Conservation (phyloP, 2,888 invertebrate genomes). For the Platycnemis pennipes region DNA sequence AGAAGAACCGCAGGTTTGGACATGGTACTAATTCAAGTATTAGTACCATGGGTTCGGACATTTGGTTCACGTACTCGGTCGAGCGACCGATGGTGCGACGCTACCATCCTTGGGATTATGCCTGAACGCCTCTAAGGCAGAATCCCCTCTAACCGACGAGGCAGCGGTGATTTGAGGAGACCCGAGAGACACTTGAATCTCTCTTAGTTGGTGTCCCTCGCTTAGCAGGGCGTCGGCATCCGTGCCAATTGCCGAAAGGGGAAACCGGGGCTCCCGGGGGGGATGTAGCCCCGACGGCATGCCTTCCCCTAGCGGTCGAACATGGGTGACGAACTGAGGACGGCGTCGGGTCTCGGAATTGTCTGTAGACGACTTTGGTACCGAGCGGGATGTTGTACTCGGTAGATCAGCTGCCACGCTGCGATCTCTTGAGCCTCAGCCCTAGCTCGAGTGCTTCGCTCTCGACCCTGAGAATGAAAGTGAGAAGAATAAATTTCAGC, state of each 20-base stretch:
- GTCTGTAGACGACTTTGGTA: constrained; percentile 84
- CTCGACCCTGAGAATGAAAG: no score
- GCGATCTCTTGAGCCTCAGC: no score
- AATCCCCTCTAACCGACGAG: constrained; percentile 83
- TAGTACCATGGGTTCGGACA: constrained; percentile 84
- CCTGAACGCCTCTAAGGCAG: constrained; percentile 83
- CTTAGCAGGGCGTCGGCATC: constrained; percentile 75
- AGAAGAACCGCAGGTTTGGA: constrained; percentile 84
- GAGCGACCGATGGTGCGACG: constrained; percentile 85
- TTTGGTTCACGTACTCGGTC: constrained; percentile 83
- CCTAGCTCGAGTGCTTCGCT: no score
- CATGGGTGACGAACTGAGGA: constrained; percentile 77
- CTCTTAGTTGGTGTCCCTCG: constrained; percentile 75
- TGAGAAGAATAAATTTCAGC: no score
- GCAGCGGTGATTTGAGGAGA: constrained; percentile 79
- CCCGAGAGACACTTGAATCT: constrained; percentile 80
- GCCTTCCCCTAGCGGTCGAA: constrained; percentile 76
- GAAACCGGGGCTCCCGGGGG: constrained; percentile 75
- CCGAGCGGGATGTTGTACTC: no score
- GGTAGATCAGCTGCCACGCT: no score
- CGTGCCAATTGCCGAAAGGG: constrained; percentile 78
- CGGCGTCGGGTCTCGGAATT: constrained; percentile 82
- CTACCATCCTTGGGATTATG: constrained; percentile 86
- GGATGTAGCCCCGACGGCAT: constrained; percentile 76
- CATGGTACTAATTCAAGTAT: no score